phyloP scores from a whole-genome alignment of 1,140 invertebrate genomes.

The Drosophila albomicans region DNA sequence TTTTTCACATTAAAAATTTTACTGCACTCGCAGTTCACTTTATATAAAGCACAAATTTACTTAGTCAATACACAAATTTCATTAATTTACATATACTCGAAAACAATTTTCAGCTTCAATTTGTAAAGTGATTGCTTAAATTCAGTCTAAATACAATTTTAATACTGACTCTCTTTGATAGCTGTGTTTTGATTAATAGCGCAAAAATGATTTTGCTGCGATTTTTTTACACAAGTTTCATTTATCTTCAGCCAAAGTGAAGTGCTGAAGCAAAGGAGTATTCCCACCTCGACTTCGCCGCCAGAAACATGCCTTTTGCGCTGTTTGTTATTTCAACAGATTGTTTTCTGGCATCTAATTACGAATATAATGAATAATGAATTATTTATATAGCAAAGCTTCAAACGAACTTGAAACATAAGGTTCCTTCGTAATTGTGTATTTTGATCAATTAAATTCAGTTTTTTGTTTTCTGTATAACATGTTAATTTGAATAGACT shows the following conservation, averaged over 20 bases:
- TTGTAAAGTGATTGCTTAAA: background rate
- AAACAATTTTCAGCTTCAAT: background rate
- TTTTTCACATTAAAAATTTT: no score
- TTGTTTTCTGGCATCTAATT: conserved; percentile 26
- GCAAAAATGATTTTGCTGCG: background rate
- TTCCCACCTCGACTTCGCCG: background rate
- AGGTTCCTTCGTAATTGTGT: conserved; percentile 8
- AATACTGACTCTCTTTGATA: background rate
- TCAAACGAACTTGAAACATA: background rate
- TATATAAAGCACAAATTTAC: background rate
- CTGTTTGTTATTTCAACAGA: conserved; percentile 2
- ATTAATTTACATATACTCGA: background rate
- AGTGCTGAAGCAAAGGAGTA: background rate
- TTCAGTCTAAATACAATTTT: background rate
- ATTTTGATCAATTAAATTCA: conserved; percentile 12
- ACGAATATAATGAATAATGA: conserved; percentile 43
- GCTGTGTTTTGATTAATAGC: background rate
- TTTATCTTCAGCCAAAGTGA: background rate
- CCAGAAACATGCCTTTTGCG: background rate
- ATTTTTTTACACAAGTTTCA: conserved; percentile 1
- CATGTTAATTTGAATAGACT: background rate
- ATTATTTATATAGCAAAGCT: conserved; percentile 37
- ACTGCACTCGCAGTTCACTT: no score
- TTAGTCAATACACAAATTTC: background rate
- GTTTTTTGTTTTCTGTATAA: conserved; percentile 38